phyloP scores from a whole-genome alignment of 2,888 invertebrate genomes.

The Tetranychus truncatus region DNA sequence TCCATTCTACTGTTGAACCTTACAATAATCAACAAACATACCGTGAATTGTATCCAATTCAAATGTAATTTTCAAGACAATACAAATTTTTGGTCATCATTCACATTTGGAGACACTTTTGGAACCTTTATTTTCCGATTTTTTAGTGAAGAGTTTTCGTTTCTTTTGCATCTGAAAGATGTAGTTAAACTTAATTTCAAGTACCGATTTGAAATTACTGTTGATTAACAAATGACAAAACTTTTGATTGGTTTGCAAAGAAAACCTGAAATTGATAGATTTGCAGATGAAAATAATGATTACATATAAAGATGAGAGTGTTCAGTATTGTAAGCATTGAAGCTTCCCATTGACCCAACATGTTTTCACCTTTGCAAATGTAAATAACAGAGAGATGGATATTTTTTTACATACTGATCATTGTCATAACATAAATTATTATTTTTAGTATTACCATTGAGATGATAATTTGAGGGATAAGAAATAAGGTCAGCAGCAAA shows the following conservation, averaged over 20 bases:
- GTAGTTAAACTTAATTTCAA: too few species aligned
- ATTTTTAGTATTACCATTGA: neutral
- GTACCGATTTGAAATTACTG: too few species aligned
- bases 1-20: too few species aligned
- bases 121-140: neutral
- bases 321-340: neutral
- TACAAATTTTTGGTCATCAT: neutral
- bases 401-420: neutral
- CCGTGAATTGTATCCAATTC: neutral
- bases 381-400: neutral
- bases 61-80: neutral
- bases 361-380: neutral
- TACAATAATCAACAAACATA: neutral
- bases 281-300: too few species aligned
- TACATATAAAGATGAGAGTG: too few species aligned
- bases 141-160: too few species aligned
- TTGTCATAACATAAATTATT: neutral
- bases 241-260: too few species aligned
- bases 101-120: neutral
- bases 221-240: too few species aligned
- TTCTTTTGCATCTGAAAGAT: too few species aligned
- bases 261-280: too few species aligned
- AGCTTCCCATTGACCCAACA: neutral
- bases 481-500: too few species aligned
- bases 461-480: neutral